phyloP scores from a whole-genome alignment of 2,888 invertebrate species.

The Cephus sareptanus region DNA sequence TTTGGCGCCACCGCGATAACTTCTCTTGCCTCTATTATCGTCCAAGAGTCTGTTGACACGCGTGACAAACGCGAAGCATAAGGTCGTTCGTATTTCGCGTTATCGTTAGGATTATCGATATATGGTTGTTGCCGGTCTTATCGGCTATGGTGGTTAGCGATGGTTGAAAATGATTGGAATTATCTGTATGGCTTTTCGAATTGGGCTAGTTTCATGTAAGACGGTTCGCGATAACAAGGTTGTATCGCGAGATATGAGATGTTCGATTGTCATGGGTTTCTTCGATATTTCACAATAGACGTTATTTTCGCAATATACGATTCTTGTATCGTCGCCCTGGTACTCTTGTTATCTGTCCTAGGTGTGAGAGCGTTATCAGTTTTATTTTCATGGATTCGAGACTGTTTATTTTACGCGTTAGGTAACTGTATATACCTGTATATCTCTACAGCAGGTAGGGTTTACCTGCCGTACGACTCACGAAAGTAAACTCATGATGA shows the following conservation, averaged over 20 bases:
- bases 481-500: background rate
- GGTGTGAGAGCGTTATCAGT: background rate
- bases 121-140: background rate
- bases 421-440: background rate
- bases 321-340: background rate
- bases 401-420: background rate
- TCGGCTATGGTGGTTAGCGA: background rate
- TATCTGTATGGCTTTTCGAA: background rate
- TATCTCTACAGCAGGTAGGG: background rate
- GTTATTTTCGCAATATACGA: background rate
- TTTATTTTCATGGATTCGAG: background rate
- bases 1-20: slow-evolving; percentile 32
- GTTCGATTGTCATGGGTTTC: background rate
- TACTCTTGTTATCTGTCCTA: background rate
- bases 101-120: background rate
- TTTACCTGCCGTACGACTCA: background rate
- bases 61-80: slow-evolving; percentile 45
- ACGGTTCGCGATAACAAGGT: background rate
- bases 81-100: slow-evolving; percentile 33
- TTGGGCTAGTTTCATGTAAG: background rate
- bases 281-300: background rate
- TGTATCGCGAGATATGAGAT: background rate
- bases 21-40: slow-evolving; percentile 21
- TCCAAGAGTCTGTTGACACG: slow-evolving; percentile 44
- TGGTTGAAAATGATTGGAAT: background rate